phyloP scores from a whole-genome alignment of 2,888 invertebrate genomes.

The Abrostola triplasia region DNA sequence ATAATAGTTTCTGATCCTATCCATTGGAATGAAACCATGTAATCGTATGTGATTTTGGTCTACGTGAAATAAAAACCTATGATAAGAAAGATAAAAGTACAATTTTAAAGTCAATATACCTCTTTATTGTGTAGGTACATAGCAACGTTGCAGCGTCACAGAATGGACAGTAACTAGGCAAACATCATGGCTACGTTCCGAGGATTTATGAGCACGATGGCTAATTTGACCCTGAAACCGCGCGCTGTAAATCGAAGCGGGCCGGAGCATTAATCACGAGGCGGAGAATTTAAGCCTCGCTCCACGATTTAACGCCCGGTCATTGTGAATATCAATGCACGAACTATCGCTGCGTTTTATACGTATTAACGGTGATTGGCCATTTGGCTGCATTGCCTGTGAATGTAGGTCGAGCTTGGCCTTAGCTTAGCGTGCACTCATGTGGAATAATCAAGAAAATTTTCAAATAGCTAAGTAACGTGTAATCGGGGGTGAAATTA shows the following conservation, averaged over 20 bases:
- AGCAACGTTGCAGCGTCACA: constrained; percentile 20
- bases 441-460: no score
- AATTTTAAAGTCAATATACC: no score
- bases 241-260: constrained; percentile 73
- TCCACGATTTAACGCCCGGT: constrained; percentile 55
- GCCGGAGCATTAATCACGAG: constrained; percentile 71
- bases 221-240: constrained; percentile 74
- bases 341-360: constrained; percentile 34
- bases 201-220: constrained; percentile 67
- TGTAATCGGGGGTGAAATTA: no score
- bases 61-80: no score
- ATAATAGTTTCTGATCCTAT: no score
- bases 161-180: constrained; percentile 28
- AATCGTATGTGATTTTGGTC: no score
- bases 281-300: constrained; percentile 56
- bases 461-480: no score
- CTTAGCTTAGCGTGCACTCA: neutral
- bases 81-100: no score
- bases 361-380: constrained; percentile 6
- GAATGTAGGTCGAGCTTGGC: neutral
- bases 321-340: constrained; percentile 57
- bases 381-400: constrained; percentile 4
- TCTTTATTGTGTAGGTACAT: neutral
- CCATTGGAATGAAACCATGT: no score
- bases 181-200: constrained; percentile 56